Conservation (phyloP, 2,113 vertebrate genomes). For the Spea bombifrons region DNA sequence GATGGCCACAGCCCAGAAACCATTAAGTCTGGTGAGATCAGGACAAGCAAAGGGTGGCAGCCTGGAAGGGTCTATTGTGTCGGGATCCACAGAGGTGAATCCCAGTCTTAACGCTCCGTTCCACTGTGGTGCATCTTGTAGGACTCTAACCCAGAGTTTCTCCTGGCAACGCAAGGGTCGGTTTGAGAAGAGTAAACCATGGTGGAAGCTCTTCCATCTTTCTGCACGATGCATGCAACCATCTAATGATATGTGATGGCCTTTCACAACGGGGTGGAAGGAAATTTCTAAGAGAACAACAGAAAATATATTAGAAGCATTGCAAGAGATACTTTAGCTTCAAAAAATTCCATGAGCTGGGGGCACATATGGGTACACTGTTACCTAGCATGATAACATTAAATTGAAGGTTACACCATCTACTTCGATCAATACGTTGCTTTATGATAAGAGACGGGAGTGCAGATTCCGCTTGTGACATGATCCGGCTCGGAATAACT, state of each 20-base stretch:
- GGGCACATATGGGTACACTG: too few relatives aligned
- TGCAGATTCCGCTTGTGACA: too few relatives aligned
- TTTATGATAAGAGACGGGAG: too few relatives aligned
- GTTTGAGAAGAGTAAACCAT: conserved; percentile 77
- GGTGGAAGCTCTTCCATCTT: conserved; percentile 59
- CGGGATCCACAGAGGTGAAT: conserved; percentile 71
- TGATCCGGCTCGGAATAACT: too few relatives aligned
- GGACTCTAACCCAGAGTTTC: conserved; percentile 64
- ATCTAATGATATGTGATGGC: conserved; percentile 63
- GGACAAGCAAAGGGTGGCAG: conserved; percentile 70
- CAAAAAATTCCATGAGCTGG: too few relatives aligned
- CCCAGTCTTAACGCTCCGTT: conserved; percentile 73
- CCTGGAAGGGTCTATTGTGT: background rate
- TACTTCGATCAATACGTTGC: too few relatives aligned
- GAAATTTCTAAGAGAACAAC: background rate
- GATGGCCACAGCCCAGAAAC: conserved; percentile 66
- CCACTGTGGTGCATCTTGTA: conserved; percentile 53
- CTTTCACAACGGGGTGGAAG: conserved; percentile 67
- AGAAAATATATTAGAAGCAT: background rate
- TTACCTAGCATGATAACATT: too few relatives aligned
- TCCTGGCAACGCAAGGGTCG: conserved; percentile 63
- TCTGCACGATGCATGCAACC: conserved; percentile 46
- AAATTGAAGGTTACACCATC: too few relatives aligned
- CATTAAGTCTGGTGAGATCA: conserved; percentile 57
- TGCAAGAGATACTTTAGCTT: too few relatives aligned